A percentile compares a stretch with the other conserved stretches of the same genome.
Conservation (phyloP, 2,888 invertebrate genomes). For the Drosophila kambysellisi region DNA sequence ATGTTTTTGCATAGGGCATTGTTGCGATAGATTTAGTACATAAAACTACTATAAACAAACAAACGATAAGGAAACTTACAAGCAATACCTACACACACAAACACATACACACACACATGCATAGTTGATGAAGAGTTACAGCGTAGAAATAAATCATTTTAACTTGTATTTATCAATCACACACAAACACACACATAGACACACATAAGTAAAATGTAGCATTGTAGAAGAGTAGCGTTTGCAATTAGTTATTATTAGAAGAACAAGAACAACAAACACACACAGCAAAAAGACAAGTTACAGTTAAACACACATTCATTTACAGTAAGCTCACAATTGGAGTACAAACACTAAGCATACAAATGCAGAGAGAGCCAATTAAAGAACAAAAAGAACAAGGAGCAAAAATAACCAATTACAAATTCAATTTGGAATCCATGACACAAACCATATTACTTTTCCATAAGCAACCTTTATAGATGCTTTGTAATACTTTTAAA, state of each 20-base stretch:
- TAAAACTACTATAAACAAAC: slow-evolving; percentile 4
- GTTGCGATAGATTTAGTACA: slow-evolving; percentile 64
- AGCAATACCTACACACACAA: slow-evolving; percentile 59
- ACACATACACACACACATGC: slow-evolving; percentile 37
- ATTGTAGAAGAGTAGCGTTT: slow-evolving; percentile 72
- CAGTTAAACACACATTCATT: slow-evolving; percentile 2
- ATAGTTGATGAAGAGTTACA: slow-evolving; percentile 57
- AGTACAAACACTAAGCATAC: slow-evolving; percentile 27
- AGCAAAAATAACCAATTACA: neutral
- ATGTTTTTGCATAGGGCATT: slow-evolving; percentile 79
- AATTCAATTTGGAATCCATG: neutral
- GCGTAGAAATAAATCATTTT: slow-evolving; percentile 73
- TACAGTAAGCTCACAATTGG: slow-evolving; percentile 66
- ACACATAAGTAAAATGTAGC: slow-evolving; percentile 49
- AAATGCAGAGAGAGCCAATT: neutral
- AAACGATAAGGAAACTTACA: slow-evolving; percentile 25
- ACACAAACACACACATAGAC: slow-evolving; percentile 15
- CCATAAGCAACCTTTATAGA: neutral
- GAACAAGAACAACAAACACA: slow-evolving; percentile 33
- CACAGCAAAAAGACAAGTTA: neutral
- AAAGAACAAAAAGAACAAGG: neutral
- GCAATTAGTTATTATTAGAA: slow-evolving; percentile 61
- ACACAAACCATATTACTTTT: neutral
- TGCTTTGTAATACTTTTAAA: neutral
- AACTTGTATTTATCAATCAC: slow-evolving; percentile 68